phyloP scores from a whole-genome alignment of 2,113 vertebrate genomes.

The Lasiurus borealis region DNA sequence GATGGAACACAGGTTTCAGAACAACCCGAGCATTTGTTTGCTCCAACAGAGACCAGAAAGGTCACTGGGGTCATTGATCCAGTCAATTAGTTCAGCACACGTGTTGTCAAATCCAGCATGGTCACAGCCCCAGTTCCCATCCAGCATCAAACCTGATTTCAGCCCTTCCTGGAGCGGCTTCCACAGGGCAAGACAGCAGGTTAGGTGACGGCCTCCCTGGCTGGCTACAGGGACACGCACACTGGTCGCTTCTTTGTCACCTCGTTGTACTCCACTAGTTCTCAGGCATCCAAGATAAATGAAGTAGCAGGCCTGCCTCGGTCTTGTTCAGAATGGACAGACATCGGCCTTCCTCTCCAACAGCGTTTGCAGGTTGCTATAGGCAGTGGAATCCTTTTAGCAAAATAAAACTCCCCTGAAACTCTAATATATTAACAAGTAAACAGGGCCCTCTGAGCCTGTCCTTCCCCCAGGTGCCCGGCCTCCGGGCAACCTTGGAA shows the following conservation, averaged over 20 bases:
- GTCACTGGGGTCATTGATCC: background rate
- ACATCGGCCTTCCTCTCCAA: background rate
- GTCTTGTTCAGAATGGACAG: background rate
- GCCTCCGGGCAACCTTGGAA: background rate
- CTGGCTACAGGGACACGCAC: background rate
- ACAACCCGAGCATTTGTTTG: background rate
- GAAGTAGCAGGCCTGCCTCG: background rate
- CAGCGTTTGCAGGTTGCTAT: background rate
- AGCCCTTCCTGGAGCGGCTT: background rate
- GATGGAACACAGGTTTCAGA: background rate
- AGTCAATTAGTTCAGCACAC: background rate
- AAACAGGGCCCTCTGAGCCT: background rate
- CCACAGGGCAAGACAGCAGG: too few species aligned
- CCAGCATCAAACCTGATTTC: background rate
- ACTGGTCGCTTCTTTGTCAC: background rate
- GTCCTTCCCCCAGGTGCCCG: background rate
- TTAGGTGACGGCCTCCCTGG: background rate
- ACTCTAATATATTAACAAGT: background rate
- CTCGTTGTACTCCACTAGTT: background rate
- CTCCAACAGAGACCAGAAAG: background rate
- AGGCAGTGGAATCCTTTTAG: background rate
- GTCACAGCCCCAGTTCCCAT: background rate
- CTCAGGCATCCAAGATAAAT: background rate
- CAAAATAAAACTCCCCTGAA: background rate
- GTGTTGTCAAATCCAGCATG: background rate